phyloP scores from a whole-genome alignment of 2,797 vertebrate species.

The Sarcophilus harrisii region DNA sequence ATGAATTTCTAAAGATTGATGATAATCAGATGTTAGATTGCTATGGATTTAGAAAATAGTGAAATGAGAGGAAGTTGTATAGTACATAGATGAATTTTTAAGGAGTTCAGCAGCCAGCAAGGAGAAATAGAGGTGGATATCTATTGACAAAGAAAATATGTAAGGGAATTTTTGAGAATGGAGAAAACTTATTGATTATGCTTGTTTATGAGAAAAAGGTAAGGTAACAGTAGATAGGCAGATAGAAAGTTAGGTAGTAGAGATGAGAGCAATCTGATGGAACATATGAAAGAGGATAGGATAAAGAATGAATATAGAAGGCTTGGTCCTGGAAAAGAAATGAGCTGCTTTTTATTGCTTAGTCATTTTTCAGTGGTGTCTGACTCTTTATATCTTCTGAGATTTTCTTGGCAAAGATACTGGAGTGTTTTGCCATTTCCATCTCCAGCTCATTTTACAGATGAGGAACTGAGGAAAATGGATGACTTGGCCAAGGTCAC shows the following conservation, averaged over 20 bases:
- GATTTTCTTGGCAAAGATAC: neutral
- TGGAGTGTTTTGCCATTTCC: neutral
- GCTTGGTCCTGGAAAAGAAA: neutral
- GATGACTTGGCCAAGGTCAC: neutral
- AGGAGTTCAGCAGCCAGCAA: neutral
- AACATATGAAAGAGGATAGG: neutral
- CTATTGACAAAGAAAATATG: neutral
- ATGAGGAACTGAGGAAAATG: neutral
- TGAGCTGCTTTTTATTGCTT: neutral
- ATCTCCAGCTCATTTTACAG: neutral
- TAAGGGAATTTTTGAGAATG: neutral
- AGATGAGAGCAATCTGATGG: neutral
- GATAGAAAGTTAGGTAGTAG: neutral
- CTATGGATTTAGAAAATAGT: neutral
- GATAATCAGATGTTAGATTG: neutral
- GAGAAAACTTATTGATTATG: neutral
- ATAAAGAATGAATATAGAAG: neutral
- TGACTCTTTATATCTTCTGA: neutral
- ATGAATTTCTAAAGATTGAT: neutral
- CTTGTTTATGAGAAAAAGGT: neutral
- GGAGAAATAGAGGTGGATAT: neutral
- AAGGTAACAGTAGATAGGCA: neutral
- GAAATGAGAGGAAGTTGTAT: neutral
- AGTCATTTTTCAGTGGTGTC: neutral
- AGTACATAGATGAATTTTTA: neutral